Base-by-base conservation (phyloP, 2,888 invertebrate species). In the Lasioglossum morio region DNA sequence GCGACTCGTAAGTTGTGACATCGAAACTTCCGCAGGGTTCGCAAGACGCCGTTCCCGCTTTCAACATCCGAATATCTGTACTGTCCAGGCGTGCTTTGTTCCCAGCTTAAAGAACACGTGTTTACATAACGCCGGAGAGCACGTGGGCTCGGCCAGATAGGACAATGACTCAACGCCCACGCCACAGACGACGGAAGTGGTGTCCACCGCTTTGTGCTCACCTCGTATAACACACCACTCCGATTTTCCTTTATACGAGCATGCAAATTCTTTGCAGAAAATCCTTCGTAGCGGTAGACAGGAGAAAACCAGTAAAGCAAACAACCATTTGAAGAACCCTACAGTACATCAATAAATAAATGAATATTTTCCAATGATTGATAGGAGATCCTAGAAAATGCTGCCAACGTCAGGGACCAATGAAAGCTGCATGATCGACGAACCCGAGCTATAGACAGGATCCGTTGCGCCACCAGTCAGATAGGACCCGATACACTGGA, bases 111-210 rank as follows among this genome's bases (percentile, higher is more conserved):
- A 69, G 69, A 69, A 69, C 69, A 69, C 69, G 37, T 69, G 69
- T 69, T 69, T 69, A 37, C 69, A 69, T 69, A 37, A 69, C 37
- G 37, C 69, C 37, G 37, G 4, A 34, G 37, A 23, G 69, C 69
- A 69, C 69, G 69, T 69, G 40, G 69, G 69, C 69, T 37, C 69
- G 14, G n/a, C 37, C 40, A 69, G 69, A 37, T 37, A 69, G 69
- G 69, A 69, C 69, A 69, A 69, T 69, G 69, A 69, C 40, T 69
- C 69, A 69, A 37, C 69, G 37, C 69, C 69, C 69, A 69, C 69
- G 69, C 69, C 12, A 5, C n/a, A 40, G 37, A 69, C 69, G 37
- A 69, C 34, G 69, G 37, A 69, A 69, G 69, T n/a, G 34, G 37
- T 37, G 69, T 69, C 37, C 69, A 23, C 2, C 40, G 69, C 69